Evolutionary conservation across 1,140 invertebrate species (phyloP).

Genomic region (Drosophila grimshawi): DNA sequence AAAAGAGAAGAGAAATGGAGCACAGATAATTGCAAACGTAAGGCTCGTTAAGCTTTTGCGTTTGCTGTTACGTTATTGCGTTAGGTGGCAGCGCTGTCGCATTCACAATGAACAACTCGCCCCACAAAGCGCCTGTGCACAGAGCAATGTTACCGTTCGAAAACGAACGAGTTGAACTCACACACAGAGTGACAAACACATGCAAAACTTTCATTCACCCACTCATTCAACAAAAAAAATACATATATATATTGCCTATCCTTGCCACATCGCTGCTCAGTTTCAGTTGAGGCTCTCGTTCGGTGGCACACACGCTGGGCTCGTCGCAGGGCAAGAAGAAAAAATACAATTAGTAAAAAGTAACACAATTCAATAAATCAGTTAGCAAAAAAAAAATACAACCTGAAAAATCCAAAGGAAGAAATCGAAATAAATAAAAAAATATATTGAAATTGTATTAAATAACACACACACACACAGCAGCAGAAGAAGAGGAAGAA

Average conservation of each 20-base stretch:
- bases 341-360: constrained; percentile 43
- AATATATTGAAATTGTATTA: constrained; percentile 3
- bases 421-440: constrained; percentile 8
- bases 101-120: constrained; percentile 45
- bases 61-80: background rate
- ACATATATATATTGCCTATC: constrained; percentile 53
- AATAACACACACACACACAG: constrained; percentile 13
- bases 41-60: constrained; percentile 20
- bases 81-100: constrained; percentile 31
- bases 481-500: no score
- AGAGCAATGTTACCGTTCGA: constrained; percentile 39
- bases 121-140: constrained; percentile 34
- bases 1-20: background rate
- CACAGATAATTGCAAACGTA: constrained; percentile 38
- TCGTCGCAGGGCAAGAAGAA: constrained; percentile 68
- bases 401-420: constrained; percentile 30
- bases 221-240: constrained; percentile 75
- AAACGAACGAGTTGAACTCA: constrained; percentile 46
- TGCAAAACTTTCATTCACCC: constrained; percentile 42
- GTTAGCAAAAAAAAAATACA: background rate
- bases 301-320: constrained; percentile 72
- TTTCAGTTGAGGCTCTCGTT: constrained; percentile 77
- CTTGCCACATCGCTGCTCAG: constrained; percentile 47
- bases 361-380: constrained; percentile 46
- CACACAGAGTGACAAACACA: constrained; percentile 13